These are phyloP conservation scores for Aramus guarauna DNA, from an alignment of 2,113 vertebrate species.

Conservation along the genomic window DNA sequence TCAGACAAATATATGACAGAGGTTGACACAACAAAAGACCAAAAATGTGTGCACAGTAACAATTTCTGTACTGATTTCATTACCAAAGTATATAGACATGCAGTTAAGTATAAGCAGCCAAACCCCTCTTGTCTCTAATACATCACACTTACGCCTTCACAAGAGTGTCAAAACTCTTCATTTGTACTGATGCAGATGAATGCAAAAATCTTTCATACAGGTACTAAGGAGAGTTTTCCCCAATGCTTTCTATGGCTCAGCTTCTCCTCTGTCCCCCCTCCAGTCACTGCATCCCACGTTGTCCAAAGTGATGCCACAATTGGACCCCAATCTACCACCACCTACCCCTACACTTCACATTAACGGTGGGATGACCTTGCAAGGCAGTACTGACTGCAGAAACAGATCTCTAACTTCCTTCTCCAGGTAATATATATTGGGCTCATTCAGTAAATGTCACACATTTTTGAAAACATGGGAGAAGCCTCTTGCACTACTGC, in stretches of 20 bases:
- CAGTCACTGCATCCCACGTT: background rate
- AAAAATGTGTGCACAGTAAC: background rate
- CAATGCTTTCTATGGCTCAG: fast-evolving
- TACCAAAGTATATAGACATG: fast-evolving
- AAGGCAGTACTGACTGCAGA: background rate
- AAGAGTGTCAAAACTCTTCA: background rate
- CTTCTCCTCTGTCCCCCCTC: background rate
- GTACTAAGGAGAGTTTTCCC: background rate
- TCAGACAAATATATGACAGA: background rate
- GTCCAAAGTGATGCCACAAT: fast-evolving
- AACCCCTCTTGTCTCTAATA: background rate
- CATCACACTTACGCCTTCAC: background rate
- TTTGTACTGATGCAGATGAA: background rate
- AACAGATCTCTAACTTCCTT: background rate
- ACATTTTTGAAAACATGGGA: background rate
- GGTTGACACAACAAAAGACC: background rate
- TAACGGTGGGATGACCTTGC: background rate
- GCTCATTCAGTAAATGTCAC: background rate
- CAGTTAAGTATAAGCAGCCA: fast-evolving
- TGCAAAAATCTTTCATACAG: background rate
- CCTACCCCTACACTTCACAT: fast-evolving
- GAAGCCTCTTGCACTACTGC: background rate
- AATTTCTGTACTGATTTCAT: background rate
- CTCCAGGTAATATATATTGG: fast-evolving
- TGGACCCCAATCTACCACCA: background rate